Conservation (phyloP, 2,113 vertebrate genomes). For the Cololabis saira region DNA sequence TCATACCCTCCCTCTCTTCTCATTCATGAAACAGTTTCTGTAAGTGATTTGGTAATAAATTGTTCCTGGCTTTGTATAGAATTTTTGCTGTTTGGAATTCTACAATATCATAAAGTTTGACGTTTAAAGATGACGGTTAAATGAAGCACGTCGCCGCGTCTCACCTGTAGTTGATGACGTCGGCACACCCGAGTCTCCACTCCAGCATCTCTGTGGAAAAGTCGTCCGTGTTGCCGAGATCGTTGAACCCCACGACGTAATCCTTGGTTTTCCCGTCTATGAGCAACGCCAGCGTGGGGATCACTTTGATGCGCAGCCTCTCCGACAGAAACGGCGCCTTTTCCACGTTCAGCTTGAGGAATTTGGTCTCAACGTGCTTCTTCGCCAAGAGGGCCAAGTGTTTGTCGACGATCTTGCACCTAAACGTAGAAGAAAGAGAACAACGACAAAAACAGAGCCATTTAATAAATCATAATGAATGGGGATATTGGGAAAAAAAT, state of each 20-base stretch:
- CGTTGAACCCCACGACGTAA: conserved; percentile 92
- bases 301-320: conserved; percentile 91
- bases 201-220: conserved; percentile 95
- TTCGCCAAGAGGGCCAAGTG: conserved; percentile 91
- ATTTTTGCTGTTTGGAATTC: too few relatives aligned
- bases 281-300: conserved; percentile 93
- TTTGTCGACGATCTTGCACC: conserved; percentile 95
- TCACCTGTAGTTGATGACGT: conserved; percentile 94
- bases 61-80: too few relatives aligned
- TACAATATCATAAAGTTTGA: too few relatives aligned
- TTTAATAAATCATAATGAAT: neutral
- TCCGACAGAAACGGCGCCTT: conserved; percentile 96
- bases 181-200: conserved; percentile 94
- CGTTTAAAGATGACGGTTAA: neutral
- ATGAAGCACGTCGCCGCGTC: neutral
- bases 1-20: too few relatives aligned
- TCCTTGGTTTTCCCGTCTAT: conserved; percentile 95
- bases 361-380: conserved; percentile 97
- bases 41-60: too few relatives aligned
- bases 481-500: too few relatives aligned
- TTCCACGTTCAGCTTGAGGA: conserved; percentile 95
- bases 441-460: neutral
- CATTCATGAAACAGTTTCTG: too few relatives aligned
- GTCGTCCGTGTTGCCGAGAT: conserved; percentile 96
- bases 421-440: conserved; percentile 54